A percentile compares a stretch with the other conserved stretches of the same genome.
Conservation (phyloP, 2,888 invertebrate genomes). For the Scrobipalpa costella region DNA sequence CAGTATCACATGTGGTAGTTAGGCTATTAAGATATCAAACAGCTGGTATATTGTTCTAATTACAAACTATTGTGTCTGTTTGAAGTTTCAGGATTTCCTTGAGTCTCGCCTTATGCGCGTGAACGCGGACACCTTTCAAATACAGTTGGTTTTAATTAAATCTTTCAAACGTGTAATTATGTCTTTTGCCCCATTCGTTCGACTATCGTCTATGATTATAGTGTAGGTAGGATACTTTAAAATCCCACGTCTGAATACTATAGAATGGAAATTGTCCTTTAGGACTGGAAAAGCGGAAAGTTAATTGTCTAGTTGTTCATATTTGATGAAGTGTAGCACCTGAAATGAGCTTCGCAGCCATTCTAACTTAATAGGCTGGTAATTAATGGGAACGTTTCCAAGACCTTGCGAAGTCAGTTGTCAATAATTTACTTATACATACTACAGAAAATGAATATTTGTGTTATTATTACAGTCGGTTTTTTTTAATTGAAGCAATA, state of each 20-base stretch:
- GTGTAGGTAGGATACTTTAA: constrained; percentile 56
- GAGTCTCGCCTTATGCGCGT: constrained; percentile 63
- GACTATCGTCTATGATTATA: constrained; percentile 71
- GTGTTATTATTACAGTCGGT: no score
- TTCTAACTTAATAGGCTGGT: constrained; percentile 50
- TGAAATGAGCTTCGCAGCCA: constrained; percentile 70
- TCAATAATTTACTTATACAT: no score
- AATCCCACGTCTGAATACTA: constrained; percentile 60
- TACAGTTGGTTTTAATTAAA: constrained; percentile 70
- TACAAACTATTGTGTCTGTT: constrained; percentile 53
- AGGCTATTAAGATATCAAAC: constrained; percentile 19
- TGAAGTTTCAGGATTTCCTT: constrained; percentile 49
- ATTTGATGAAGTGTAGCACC: constrained; percentile 76
- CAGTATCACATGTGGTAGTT: constrained; percentile 8
- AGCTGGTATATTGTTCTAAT: constrained; percentile 41
- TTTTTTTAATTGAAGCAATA: no score
- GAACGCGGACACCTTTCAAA: constrained; percentile 71
- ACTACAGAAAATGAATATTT: no score
- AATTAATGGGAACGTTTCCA: constrained; percentile 53
- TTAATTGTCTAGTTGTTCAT: constrained; percentile 67
- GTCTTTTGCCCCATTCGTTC: constrained; percentile 76
- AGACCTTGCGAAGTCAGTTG: neutral
- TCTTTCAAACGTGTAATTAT: constrained; percentile 65
- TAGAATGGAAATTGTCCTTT: constrained; percentile 55
- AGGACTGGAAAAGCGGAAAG: constrained; percentile 52